phyloP scores from a whole-genome alignment of 2,113 vertebrate genomes.

The Catagonus wagneri region DNA sequence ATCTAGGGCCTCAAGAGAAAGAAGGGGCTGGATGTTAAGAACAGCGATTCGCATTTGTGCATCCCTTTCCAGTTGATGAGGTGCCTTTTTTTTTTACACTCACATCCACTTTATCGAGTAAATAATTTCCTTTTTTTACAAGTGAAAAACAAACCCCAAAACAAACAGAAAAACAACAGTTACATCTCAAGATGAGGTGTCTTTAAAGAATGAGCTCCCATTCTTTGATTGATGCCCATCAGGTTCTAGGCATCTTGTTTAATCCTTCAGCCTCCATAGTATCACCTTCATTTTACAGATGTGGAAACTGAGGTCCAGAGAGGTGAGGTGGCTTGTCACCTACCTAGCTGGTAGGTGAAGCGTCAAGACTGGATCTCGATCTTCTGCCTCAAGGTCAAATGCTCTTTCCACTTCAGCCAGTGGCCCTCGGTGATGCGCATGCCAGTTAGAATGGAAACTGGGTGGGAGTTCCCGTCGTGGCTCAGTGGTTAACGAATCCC shows the following conservation, averaged over 20 bases:
- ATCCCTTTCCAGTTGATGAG: neutral
- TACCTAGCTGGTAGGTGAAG: neutral
- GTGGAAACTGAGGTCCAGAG: conserved; percentile 42
- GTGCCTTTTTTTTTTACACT: neutral
- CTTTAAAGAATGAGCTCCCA: neutral
- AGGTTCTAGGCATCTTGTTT: neutral
- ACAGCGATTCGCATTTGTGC: neutral
- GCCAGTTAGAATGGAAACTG: neutral
- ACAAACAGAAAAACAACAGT: no score
- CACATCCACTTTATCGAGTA: no score
- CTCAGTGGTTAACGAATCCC: no score
- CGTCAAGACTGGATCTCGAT: neutral
- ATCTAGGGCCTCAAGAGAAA: neutral
- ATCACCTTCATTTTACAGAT: neutral
- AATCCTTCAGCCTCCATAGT: neutral
- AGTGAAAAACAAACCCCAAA: no score
- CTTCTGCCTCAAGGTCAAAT: neutral
- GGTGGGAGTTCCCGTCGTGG: no score
- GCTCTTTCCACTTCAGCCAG: neutral
- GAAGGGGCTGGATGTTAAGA: neutral
- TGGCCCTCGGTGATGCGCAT: neutral
- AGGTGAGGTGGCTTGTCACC: neutral
- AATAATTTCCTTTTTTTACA: no score
- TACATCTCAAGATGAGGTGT: neutral
- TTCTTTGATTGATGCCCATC: neutral